Conservation (phyloP, 2,113 vertebrate species). For the Cololabis saira region DNA sequence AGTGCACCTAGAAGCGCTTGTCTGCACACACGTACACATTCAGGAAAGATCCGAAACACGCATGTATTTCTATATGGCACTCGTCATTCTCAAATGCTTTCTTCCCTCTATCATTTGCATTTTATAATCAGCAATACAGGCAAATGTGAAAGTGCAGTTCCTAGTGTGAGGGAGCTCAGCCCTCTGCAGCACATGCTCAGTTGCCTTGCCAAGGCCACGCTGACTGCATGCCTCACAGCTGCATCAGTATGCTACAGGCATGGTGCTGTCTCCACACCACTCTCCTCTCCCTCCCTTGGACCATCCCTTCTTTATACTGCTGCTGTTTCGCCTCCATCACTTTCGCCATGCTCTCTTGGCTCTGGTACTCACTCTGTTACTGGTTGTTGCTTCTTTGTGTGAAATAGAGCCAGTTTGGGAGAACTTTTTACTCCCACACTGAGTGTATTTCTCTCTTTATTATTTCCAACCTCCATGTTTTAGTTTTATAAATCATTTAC, state of each 20-base stretch:
- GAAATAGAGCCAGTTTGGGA: constrained; percentile 16
- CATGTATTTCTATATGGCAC: neutral
- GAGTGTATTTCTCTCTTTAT: constrained; percentile 11
- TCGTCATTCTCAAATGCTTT: neutral
- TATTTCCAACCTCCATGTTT: constrained; percentile 21
- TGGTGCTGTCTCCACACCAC: constrained; percentile 62
- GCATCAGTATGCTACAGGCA: constrained; percentile 77
- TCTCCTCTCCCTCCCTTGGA: constrained; percentile 41
- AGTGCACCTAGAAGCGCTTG: constrained; percentile 7
- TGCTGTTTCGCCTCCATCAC: constrained; percentile 53
- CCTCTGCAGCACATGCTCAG: constrained; percentile 64
- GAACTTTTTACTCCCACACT: neutral
- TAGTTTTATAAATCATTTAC: constrained; percentile 4
- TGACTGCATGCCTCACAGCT: constrained; percentile 68
- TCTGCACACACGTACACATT: neutral
- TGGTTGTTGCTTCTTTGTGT: constrained; percentile 17
- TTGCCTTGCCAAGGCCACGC: constrained; percentile 56
- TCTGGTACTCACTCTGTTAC: constrained; percentile 19
- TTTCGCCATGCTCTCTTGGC: constrained; percentile 42
- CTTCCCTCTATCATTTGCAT: neutral
- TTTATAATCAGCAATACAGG: neutral
- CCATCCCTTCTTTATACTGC: constrained; percentile 51
- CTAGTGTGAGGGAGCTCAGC: constrained; percentile 23
- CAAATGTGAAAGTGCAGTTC: constrained; percentile 13
- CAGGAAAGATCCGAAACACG: neutral